Percentiles rank a stretch among this genome's conserved stretches.
Conservation (phyloP, 2,797 vertebrate species). For the Tamandua tetradactyla region DNA sequence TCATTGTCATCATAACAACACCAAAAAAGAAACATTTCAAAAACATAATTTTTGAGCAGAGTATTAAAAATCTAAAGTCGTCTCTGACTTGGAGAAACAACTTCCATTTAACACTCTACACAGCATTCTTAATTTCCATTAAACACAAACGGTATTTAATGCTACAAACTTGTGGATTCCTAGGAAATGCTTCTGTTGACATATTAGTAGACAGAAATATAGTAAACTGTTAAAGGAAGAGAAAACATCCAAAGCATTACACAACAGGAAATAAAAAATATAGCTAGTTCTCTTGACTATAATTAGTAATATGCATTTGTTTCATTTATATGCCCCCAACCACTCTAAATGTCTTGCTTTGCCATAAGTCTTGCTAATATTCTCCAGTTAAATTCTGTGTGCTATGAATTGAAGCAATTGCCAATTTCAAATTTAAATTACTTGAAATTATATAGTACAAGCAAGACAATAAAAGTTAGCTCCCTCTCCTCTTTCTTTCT, state of each 20-base stretch:
- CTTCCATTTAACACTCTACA: neutral
- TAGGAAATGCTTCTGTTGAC: neutral
- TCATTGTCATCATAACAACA: neutral
- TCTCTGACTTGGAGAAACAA: too few species aligned
- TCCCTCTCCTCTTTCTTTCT: neutral
- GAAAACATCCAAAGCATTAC: neutral
- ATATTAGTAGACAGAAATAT: neutral
- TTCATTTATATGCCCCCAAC: neutral
- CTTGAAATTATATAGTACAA: neutral
- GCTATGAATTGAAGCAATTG: neutral
- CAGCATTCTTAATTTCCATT: neutral
- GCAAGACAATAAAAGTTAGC: neutral
- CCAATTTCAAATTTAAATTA: constrained; percentile 18
- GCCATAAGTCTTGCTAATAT: constrained; percentile 13
- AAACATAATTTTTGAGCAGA: neutral
- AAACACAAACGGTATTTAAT: neutral
- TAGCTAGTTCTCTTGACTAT: constrained; percentile 25
- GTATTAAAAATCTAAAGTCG: neutral
- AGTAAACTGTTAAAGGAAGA: neutral
- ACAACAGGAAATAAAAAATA: neutral
- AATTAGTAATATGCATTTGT: neutral
- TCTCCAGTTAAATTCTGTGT: neutral
- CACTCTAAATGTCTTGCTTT: neutral
- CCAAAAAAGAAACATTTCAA: neutral
- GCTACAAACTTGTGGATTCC: neutral